Base-by-base conservation (phyloP, 2,113 vertebrate species). In the Apteryx mantelli region DNA sequence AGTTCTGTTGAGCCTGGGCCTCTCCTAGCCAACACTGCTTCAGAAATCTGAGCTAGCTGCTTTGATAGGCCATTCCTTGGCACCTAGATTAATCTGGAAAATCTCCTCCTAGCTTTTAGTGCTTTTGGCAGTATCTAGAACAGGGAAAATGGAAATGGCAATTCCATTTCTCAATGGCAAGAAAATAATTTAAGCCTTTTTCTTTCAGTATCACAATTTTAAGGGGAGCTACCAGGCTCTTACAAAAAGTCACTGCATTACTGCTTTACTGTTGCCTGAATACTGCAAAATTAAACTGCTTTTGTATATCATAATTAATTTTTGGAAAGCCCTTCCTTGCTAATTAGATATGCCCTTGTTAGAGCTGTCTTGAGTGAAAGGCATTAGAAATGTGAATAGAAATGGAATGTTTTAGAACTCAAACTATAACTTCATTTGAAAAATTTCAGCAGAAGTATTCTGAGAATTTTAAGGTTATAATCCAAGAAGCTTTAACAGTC, bases 341-440 rank as follows among this genome's bases (percentile, higher is more conserved):
- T 92, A 82, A 94, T 95, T 92, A 87, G 70, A 95, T 87, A 36
- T 85, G 78, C n/a, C 56, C 61, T 92, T 85, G 63, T 48, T 55
- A 93, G 53, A 92, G 40, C 86, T 87, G 68, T 84, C 81, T 91
- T 80, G 84, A 92, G 74, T 74, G 60, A 92, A 92, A 85, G 66
- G 30, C 58, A 70, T 91, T 82, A 79, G 84, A 84, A 82, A 58
- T 56, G 70, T 65, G 69, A 95, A 65, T 77, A 55, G 34, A 80
- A 85, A 89, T 79, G 8, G 20, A 71, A 19, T 84, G 91, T 94
- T 89, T 86, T 38, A 82, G 63, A 21, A 15, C 63, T 78, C 73
- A 91, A 20, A 26, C 24, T 25, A 60, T 60, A 46, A 56, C 18
- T 82, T 88, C 61, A 53, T 82, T 82, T 82, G 53, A 82, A 91